Evolutionary conservation across 35 echinoderm and acorn worm species (phyloP).

Genomic region (Antedon bifida): DNA sequence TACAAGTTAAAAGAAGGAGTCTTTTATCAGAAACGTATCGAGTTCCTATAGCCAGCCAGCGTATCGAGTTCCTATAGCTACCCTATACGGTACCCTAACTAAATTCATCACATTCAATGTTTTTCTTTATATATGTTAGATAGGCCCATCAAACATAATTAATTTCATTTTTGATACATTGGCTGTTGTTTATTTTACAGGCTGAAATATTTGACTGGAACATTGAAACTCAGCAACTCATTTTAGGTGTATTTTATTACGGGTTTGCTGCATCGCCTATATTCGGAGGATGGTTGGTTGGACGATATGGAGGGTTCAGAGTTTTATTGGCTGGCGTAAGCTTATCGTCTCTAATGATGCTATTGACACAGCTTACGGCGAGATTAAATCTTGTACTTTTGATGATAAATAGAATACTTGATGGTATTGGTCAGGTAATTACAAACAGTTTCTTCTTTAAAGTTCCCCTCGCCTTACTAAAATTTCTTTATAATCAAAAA

Average conservation of each 20-base stretch:
- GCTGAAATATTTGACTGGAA: neutral
- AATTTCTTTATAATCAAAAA: too few relatives aligned
- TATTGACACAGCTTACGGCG: neutral
- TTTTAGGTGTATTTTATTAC: neutral
- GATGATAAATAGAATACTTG: neutral
- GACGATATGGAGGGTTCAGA: neutral
- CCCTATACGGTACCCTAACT: too few relatives aligned
- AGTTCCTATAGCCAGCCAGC: too few relatives aligned
- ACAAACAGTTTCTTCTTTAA: too few relatives aligned
- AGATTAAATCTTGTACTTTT: neutral
- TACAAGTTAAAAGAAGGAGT: too few relatives aligned
- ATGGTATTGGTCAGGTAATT: neutral
- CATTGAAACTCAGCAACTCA: neutral
- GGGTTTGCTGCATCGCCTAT: neutral
- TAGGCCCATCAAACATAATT: too few relatives aligned
- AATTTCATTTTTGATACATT: too few relatives aligned
- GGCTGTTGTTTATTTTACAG: neutral
- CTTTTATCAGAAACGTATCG: too few relatives aligned
- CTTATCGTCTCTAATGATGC: neutral
- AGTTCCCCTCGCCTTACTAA: too few relatives aligned
- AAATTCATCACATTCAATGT: too few relatives aligned
- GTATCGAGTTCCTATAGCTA: too few relatives aligned
- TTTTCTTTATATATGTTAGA: too few relatives aligned
- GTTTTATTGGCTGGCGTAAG: neutral
- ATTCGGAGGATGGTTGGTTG: neutral